Base-by-base conservation (phyloP, 2,113 vertebrate species). In the Myanophis thanlyinensis region DNA sequence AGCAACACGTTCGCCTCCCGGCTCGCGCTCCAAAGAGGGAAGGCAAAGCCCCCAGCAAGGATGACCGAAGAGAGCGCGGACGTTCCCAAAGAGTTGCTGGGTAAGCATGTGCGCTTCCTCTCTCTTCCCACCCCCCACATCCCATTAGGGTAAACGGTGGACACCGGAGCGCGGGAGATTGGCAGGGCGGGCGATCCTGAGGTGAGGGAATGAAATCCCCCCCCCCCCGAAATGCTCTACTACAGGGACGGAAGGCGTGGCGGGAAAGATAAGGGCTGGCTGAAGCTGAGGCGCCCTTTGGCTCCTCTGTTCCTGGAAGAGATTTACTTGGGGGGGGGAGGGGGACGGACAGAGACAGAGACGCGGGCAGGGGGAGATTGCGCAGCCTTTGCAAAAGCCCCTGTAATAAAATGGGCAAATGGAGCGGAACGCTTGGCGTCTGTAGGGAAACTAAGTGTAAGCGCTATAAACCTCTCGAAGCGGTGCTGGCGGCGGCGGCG, bases 21-120 rank as follows among this genome's bases (percentile, higher is more conserved):
- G 3, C 80, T 40, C 27, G 52, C 73, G 62, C 62, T 40, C 18
- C 51, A n/a, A 47, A 85, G 30, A 30, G 1, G 15, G 15, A 9
- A 40, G 15, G 91, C 12, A 62, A 23, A 44, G 25, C 47, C 4
- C 89, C 91, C 56, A 80, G 96, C 94, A 91, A 96, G 97, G 96
- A 99, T 99, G 99, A 97, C 98, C 90, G 99, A 99, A 93, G 98
- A 99, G 90, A 97, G 97, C 97, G 97, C 98, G 89, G 98, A 98
- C 95, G 98, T 99, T 23, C 98, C 98, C 92, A 97, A 97, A 96
- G 98, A 99, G 97, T 97, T 99, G 91, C 97, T 98, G 95, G 98
- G 99, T 99, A 97, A 98, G 98, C 40, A 3, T 27, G 44, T n/a
- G 47, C 35, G n/a, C 35, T 40, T 40, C 67, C 44, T 30, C 35